Percentiles rank a stretch among this genome's conserved stretches.
These are phyloP conservation scores for Macropodus opercularis DNA, from an alignment of 2,797 vertebrate genomes.

Conservation along the genomic window DNA sequence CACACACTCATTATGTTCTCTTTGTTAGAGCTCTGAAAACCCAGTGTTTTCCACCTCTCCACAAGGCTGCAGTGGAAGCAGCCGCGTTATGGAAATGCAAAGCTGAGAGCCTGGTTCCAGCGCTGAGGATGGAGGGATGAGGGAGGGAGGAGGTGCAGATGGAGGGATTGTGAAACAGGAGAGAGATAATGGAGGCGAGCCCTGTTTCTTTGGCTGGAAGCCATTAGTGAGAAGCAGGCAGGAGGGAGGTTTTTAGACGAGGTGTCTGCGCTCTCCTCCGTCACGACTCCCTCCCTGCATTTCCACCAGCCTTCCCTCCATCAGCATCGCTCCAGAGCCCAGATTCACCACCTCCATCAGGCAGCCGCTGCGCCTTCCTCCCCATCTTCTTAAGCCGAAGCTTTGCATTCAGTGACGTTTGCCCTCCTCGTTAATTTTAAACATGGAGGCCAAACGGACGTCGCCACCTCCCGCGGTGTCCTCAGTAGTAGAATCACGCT, in stretches of 20 bases:
- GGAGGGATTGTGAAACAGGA: conserved; percentile 52
- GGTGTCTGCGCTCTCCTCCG: conserved; percentile 56
- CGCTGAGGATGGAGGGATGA: conserved; percentile 24
- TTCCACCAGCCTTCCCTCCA: conserved; percentile 31
- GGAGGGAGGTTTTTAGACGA: conserved; percentile 56
- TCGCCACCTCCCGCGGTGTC: too few relatives aligned
- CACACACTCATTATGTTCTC: conserved; percentile 22
- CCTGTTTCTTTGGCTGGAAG: conserved; percentile 55
- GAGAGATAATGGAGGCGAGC: conserved; percentile 64
- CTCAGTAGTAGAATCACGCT: too few relatives aligned
- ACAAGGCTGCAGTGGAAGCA: conserved; percentile 42
- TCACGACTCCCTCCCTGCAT: conserved; percentile 58
- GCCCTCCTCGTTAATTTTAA: too few relatives aligned
- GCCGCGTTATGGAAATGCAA: conserved; percentile 53
- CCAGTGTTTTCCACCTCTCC: conserved; percentile 49
- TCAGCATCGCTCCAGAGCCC: conserved; percentile 37
- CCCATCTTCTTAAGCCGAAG: too few relatives aligned
- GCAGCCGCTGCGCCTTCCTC: neutral
- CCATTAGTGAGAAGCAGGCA: conserved; percentile 59
- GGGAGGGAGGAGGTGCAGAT: conserved; percentile 52
- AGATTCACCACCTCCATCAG: conserved; percentile 10
- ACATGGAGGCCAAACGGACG: too few relatives aligned
- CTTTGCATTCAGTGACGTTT: too few relatives aligned
- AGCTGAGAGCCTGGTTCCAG: conserved; percentile 39
- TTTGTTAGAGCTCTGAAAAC: conserved; percentile 34